Base-by-base conservation (phyloP, 2,797 vertebrate species). In the Pseudocheirus occidentalis region DNA sequence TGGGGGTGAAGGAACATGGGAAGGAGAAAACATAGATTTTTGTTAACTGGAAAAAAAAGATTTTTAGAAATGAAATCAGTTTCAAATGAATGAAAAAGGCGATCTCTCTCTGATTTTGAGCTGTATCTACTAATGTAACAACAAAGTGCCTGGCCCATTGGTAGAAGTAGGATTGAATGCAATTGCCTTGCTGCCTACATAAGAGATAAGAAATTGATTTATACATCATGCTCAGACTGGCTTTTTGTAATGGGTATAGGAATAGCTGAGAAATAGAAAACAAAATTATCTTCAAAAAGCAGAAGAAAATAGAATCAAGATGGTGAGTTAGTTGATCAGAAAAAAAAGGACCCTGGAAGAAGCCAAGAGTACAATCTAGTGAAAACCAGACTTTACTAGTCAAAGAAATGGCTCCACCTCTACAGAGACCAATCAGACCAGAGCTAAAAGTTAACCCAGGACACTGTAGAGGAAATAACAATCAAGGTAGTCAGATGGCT, bases 401-500 rank as follows among this genome's bases (percentile, higher is more conserved):
- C 12, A 91, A 94, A 54, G 55, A 92, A 87, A 46, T 27, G 81
- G 56, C 73, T 92, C 91, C 50, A 40, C 94, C 50, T 95, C n/a
- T 11, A 12, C 27, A 13, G 89, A 18, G 40, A 52, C 52, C 59
- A 58, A 18, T 0, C 55, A 27, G 40, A 29, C 12, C 12, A 53
- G 95, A 94, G 31, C 57, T 29, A 40, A 96, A 90, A 93, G 92
- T 96, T 73, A 97, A 93, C 90, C 89, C 95, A 97, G 97, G 97
- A 95, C 62, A 57, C n/a, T 91, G 92, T 59, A 93, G 57, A 81
- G 93, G 91, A 95, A 91, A 94, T 56, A 94, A 57, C 34, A 94
- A 90, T 66, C 94, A 96, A 55, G 53, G 27, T 27, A 92, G 54
- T 98, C 97, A 97, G 97, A 97, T 97, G 98, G 96, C 57, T 93